Evolutionary conservation across 2,113 vertebrate species (phyloP).

Genomic region (Indicator indicator): DNA sequence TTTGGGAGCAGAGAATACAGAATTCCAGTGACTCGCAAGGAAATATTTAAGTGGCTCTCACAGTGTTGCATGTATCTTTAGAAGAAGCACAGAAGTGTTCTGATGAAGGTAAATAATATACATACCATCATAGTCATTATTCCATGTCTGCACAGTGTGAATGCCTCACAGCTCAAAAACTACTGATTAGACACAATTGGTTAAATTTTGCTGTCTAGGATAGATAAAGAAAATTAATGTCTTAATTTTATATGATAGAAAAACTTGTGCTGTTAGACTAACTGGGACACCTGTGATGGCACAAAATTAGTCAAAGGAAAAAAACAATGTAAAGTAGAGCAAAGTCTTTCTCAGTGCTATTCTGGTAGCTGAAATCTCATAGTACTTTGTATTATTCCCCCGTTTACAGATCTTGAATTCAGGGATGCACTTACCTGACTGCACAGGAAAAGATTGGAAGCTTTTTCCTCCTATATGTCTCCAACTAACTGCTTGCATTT

Average conservation of each 20-base stretch:
- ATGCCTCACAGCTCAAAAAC: background rate
- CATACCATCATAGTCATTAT: background rate
- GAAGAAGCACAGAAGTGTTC: background rate
- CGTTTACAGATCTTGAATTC: background rate
- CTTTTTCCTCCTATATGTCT: background rate
- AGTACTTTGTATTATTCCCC: background rate
- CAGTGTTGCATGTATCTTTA: background rate
- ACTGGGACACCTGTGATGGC: background rate
- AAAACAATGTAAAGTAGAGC: background rate
- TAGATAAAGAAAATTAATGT: background rate
- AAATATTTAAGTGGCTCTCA: background rate
- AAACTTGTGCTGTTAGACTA: background rate
- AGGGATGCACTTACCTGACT: constrained; percentile 27
- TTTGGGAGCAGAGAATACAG: background rate
- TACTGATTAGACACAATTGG: background rate
- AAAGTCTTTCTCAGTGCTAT: background rate
- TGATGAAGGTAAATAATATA: background rate
- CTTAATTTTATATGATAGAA: background rate
- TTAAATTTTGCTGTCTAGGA: background rate
- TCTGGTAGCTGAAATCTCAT: background rate
- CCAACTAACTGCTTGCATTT: constrained; percentile 23
- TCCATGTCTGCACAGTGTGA: background rate
- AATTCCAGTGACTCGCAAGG: background rate
- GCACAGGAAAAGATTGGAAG: background rate
- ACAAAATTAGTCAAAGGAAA: background rate